These are phyloP conservation scores for Ammospiza nelsoni DNA, from an alignment of 2,113 vertebrate genomes.

Conservation along the genomic window DNA sequence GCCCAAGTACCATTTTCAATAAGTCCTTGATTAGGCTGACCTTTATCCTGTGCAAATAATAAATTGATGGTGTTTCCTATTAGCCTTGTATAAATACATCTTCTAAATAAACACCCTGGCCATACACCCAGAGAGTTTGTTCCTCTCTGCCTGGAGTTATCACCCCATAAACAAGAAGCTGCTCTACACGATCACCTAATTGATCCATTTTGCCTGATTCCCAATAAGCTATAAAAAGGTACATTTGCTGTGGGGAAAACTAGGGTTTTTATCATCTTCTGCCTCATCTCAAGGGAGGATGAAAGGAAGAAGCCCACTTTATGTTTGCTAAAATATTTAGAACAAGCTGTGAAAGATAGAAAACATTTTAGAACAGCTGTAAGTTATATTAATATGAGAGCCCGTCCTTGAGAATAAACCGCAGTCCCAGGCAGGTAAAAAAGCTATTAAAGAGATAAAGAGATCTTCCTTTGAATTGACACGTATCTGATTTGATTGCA, in stretches of 20 bases:
- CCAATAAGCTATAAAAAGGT: conserved; percentile 41
- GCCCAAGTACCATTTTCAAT: background rate
- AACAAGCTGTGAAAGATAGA: background rate
- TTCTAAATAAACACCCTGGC: background rate
- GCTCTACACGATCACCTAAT: conserved; percentile 32
- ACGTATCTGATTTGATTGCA: conserved; percentile 15
- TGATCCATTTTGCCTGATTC: conserved; percentile 48
- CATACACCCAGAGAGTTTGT: background rate
- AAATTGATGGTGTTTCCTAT: background rate
- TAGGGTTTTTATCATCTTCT: conserved; percentile 28
- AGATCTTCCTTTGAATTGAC: conserved; percentile 17
- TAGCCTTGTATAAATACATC: background rate
- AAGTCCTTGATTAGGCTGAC: background rate
- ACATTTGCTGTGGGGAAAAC: background rate
- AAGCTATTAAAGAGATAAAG: conserved; percentile 48
- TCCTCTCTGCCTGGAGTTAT: conserved; percentile 8
- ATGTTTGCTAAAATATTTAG: conserved; percentile 54
- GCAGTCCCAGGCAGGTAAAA: background rate
- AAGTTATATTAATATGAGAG: conserved; percentile 10
- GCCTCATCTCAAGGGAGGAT: background rate
- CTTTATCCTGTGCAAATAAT: background rate
- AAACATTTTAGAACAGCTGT: background rate
- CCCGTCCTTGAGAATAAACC: background rate
- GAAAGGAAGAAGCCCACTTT: background rate
- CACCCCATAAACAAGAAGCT: conserved; percentile 47